Evolutionary conservation across 2,113 vertebrate species (phyloP).

Genomic region (Leptocoma aspasia): DNA sequence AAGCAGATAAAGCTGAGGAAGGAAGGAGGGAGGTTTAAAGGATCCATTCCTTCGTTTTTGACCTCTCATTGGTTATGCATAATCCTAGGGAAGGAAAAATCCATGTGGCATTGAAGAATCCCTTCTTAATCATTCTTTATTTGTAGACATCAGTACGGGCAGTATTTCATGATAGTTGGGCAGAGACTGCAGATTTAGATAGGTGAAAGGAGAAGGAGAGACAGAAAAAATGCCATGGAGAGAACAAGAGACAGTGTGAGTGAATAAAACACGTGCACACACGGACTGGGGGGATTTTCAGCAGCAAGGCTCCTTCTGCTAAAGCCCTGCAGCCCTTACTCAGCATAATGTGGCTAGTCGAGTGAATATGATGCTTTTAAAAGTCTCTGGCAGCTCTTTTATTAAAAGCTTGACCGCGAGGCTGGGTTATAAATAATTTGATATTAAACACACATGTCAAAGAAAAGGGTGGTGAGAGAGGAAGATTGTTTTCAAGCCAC

Average conservation of each 20-base stretch:
- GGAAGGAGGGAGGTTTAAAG: neutral
- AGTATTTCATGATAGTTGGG: constrained; percentile 1
- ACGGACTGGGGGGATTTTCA: neutral
- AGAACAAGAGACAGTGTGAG: neutral
- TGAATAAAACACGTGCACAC: neutral
- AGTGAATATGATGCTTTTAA: constrained; percentile 35
- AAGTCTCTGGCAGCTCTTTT: constrained; percentile 42
- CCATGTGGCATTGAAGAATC: constrained; percentile 29
- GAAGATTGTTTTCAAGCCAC: constrained; percentile 53
- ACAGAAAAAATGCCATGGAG: neutral
- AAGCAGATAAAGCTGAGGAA: neutral
- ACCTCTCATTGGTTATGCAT: constrained; percentile 22
- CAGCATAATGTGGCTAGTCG: constrained; percentile 34
- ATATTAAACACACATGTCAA: constrained; percentile 62
- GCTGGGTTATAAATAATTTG: constrained; percentile 63
- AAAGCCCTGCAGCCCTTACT: constrained; percentile 42
- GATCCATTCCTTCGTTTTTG: constrained; percentile 35
- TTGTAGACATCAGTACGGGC: constrained; percentile 3
- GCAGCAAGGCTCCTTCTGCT: neutral
- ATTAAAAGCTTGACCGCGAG: constrained; percentile 54
- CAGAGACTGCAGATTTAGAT: neutral
- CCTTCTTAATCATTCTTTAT: constrained; percentile 50
- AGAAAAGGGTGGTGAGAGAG: neutral
- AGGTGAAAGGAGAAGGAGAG: neutral
- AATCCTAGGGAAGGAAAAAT: constrained; percentile 41